Evolutionary conservation across 2,797 vertebrate genomes (phyloP), one percentile per base, ranked within the genome.

Genomic region (Notamacropus eugenii): DNA sequence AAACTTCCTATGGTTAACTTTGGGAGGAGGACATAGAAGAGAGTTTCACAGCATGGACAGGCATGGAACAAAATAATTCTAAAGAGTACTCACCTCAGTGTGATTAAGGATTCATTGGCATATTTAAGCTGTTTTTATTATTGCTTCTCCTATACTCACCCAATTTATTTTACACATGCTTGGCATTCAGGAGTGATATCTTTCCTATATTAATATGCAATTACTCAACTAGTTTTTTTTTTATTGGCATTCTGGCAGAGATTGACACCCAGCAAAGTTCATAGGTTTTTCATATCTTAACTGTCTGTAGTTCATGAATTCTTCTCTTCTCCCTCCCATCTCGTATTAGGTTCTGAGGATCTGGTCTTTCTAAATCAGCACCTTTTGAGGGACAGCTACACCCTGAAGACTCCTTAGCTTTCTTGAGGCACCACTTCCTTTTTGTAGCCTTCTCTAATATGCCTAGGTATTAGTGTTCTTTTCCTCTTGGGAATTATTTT

Each of bases 121-220:
- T 62, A 54, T 90, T 31, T 16, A 4, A 28, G 54, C 90, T 74
- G 95, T 57, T 57, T 92, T 59, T 82, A 82, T 46, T 82, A 82
- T 82, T 82, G 40, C 8, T 82, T 82, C 40, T 46, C 22, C 40
- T 27, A 82, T 82, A 91, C 40, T 62, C 90, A 91, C 34, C 52
- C 31, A 82, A 54, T 96, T 95, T 91, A 67, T 93, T 97, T 90
- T 92, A 46, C 52, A 55, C 40, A 93, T 57, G 50, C 50, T 57
- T 93, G 90, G 16, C 91, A 90, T 40, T 4, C 40, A 14, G 91
- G 91, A 82, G 24, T 74, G 19, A 55, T 92, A 94, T 93, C 95
- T 96, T 92, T 94, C 93, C 40, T 93, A 13, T 93, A 50, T 96
- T 95, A 91, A 92, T 94, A 95, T 94, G 58, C 91, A 94, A 82